Percentiles rank a stretch among this genome's conserved stretches.
Conservation (phyloP, 2,888 invertebrate genomes). For the Aquatica leii region DNA sequence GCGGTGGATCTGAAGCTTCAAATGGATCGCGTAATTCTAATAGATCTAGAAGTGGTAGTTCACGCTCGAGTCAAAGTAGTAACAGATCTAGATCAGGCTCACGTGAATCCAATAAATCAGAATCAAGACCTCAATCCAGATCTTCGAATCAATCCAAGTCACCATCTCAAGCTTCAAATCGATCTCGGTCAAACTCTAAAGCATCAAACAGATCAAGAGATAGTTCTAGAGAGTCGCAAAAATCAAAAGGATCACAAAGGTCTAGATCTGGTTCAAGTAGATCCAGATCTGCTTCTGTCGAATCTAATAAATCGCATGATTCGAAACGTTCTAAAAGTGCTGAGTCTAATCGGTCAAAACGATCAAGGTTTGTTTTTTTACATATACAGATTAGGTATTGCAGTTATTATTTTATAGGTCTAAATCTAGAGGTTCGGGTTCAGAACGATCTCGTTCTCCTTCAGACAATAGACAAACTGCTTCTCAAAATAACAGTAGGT, state of each 20-base stretch:
- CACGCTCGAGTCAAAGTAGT: slow-evolving; percentile 44
- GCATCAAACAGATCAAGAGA: slow-evolving; percentile 52
- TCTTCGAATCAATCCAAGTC: slow-evolving; percentile 44
- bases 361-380: too few species aligned
- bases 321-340: slow-evolving; percentile 44
- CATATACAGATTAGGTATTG: neutral
- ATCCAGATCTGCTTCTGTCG: slow-evolving; percentile 46
- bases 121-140: slow-evolving; percentile 43
- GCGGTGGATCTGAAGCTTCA: slow-evolving; percentile 29
- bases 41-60: slow-evolving; percentile 38
- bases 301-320: slow-evolving; percentile 43
- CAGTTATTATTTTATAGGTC: slow-evolving; percentile 12
- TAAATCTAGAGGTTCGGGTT: slow-evolving; percentile 47
- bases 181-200: slow-evolving; percentile 48
- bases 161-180: slow-evolving; percentile 49
- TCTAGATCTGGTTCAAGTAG: slow-evolving; percentile 45
- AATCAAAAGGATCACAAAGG: slow-evolving; percentile 40
- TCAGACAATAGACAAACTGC: slow-evolving; percentile 34
- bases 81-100: slow-evolving; percentile 40
- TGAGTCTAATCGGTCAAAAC: slow-evolving; percentile 48
- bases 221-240: slow-evolving; percentile 42
- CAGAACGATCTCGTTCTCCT: slow-evolving; percentile 46
- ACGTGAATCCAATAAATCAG: slow-evolving; percentile 35
- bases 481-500: slow-evolving; percentile 48
- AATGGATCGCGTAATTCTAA: slow-evolving; percentile 38